These are phyloP conservation scores for Therioaphis trifolii DNA, from an alignment of 2,888 invertebrate genomes.

Conservation along the genomic window DNA sequence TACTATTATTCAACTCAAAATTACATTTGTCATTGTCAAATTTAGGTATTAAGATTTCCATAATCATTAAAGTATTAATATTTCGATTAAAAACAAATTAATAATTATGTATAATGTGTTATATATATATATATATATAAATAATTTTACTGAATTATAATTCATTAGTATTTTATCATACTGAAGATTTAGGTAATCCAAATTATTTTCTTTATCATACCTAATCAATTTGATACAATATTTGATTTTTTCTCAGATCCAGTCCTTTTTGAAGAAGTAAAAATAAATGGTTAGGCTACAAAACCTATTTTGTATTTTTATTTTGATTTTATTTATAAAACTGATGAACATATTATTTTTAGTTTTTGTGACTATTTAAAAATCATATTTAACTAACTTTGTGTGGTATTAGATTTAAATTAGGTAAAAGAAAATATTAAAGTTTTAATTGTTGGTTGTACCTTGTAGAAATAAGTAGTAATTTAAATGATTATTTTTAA, in stretches of 20 bases:
- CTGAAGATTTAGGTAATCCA: neutral
- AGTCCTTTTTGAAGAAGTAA: neutral
- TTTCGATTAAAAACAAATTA: slow-evolving; percentile 20
- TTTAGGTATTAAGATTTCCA: slow-evolving; percentile 17
- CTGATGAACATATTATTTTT: slow-evolving; percentile 18
- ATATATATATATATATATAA: slow-evolving; percentile 11
- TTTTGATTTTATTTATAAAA: too few relatives aligned
- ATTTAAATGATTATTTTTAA: slow-evolving; percentile 24
- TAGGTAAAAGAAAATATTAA: slow-evolving; percentile 32
- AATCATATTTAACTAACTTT: slow-evolving; percentile 29
- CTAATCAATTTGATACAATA: slow-evolving; percentile 33
- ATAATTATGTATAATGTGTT: neutral
- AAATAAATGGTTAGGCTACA: neutral
- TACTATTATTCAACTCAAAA: neutral
- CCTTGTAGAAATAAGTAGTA: slow-evolving; percentile 48
- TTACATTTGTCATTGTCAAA: slow-evolving; percentile 29
- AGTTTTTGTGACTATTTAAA: neutral
- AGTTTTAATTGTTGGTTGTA: slow-evolving; percentile 33
- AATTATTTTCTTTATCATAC: slow-evolving; percentile 14
- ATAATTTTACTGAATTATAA: neutral
- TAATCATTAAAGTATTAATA: too few relatives aligned
- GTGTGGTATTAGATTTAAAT: slow-evolving; percentile 45
- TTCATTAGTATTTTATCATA: neutral
- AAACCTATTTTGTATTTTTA: too few relatives aligned
- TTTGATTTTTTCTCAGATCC: slow-evolving; percentile 20